A percentile compares a stretch with the other conserved stretches of the same genome.
Conservation (phyloP, 2,888 invertebrate species). For the Crematogaster levior region DNA sequence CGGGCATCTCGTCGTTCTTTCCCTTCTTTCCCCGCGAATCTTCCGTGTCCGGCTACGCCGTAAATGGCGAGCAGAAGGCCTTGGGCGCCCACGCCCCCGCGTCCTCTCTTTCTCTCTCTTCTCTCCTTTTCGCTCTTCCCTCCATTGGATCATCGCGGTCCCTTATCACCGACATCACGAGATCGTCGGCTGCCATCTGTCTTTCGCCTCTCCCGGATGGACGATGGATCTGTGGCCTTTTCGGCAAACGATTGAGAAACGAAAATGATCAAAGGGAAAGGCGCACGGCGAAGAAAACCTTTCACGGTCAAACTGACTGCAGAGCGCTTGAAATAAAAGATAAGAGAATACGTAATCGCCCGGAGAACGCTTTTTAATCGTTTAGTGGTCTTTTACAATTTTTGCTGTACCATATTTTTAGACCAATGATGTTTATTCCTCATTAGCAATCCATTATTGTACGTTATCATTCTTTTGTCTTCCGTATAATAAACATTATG, state of each 20-base stretch:
- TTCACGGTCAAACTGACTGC: background rate
- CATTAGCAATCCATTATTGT: background rate
- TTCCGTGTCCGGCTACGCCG: slow-evolving; percentile 78
- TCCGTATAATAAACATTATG: too few species aligned
- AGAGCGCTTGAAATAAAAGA: background rate
- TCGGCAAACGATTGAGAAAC: background rate
- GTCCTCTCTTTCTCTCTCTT: slow-evolving; percentile 55
- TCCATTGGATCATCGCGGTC: slow-evolving; percentile 28
- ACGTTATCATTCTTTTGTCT: too few species aligned
- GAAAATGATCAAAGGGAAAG: slow-evolving; percentile 16
- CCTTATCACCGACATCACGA: slow-evolving; percentile 41
- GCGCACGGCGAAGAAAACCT: background rate
- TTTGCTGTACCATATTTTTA: background rate
- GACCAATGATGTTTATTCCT: background rate
- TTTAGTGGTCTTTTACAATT: background rate
- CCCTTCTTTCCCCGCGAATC: slow-evolving; percentile 57
- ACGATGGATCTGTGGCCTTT: background rate
- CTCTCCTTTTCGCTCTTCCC: slow-evolving; percentile 17
- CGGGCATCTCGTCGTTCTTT: slow-evolving; percentile 54
- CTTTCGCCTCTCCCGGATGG: slow-evolving; percentile 54
- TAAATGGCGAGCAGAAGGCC: slow-evolving; percentile 83
- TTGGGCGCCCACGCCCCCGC: slow-evolving; percentile 82
- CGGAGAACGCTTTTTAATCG: background rate
- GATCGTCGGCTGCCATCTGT: slow-evolving; percentile 46
- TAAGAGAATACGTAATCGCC: background rate